A percentile compares a stretch with the other conserved stretches of the same genome.
These are phyloP conservation scores for Porites australiensis DNA, from an alignment of 64 coral and sea anemone species.

Conservation along the genomic window DNA sequence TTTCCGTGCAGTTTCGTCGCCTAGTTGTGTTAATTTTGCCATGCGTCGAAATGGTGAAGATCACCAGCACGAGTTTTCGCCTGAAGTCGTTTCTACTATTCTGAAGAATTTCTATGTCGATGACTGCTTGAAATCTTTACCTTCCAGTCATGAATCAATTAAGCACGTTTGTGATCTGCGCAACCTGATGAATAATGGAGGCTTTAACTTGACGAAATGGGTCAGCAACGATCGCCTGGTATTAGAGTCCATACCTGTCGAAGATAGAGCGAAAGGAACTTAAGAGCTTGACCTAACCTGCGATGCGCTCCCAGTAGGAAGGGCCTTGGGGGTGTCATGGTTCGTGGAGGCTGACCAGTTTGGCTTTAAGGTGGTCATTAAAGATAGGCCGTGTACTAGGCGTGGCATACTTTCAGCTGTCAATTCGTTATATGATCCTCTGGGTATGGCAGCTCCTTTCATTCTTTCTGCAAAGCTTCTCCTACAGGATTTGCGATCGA, in stretches of 20 bases:
- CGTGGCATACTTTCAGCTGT: slow-evolving; percentile 11
- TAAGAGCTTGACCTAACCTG: slow-evolving; percentile 47
- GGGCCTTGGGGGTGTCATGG: slow-evolving; percentile 49
- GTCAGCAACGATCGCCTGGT: slow-evolving; percentile 20
- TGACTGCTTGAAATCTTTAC: slow-evolving; percentile 41
- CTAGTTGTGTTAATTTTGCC: too few species aligned
- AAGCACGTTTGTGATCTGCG: slow-evolving; percentile 11
- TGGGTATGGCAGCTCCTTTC: not conserved
- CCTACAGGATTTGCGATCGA: not conserved
- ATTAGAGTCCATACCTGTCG: slow-evolving; percentile 20
- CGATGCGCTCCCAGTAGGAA: slow-evolving; percentile 47
- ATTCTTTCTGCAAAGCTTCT: not conserved
- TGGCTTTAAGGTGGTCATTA: slow-evolving; percentile 51
- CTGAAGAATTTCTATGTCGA: slow-evolving; percentile 66
- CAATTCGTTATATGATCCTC: slow-evolving; percentile 2
- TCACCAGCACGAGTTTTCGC: too few species aligned
- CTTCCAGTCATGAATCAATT: too few species aligned
- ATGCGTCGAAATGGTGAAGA: too few species aligned
- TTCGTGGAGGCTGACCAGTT: slow-evolving; percentile 64
- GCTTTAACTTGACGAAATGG: slow-evolving; percentile 52
- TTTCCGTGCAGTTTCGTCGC: too few species aligned
- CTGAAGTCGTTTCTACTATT: not conserved
- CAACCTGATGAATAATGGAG: slow-evolving; percentile 1
- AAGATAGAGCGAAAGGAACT: slow-evolving; percentile 29
- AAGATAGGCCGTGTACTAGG: slow-evolving; percentile 70